Evolutionary conservation across 2,113 vertebrate species (phyloP).

Genomic region (Vidua chalybeata): DNA sequence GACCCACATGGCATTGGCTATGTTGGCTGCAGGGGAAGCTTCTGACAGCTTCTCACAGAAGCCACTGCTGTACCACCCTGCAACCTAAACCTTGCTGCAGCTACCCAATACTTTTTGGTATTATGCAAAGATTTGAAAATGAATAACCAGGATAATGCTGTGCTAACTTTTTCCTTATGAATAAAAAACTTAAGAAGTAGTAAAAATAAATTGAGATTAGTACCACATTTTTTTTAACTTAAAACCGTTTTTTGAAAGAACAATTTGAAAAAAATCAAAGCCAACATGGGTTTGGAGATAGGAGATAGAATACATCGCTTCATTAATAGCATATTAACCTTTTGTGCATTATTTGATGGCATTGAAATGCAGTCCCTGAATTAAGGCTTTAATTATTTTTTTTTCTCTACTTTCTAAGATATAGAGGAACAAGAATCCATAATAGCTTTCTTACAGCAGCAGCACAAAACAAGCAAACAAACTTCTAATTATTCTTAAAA

Average conservation of each 20-base stretch:
- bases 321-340: background rate
- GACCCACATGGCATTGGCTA: background rate
- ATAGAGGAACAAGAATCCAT: background rate
- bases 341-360: background rate
- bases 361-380: background rate
- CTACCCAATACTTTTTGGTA: background rate
- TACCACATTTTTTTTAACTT: background rate
- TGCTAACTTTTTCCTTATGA: background rate
- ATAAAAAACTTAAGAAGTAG: background rate
- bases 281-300: background rate
- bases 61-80: background rate
- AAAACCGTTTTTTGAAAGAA: background rate
- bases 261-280: background rate
- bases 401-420: background rate
- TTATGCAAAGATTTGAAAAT: background rate
- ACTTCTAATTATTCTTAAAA: background rate
- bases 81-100: background rate
- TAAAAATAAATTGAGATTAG: background rate
- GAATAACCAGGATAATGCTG: background rate
- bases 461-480: background rate
- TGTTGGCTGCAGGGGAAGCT: background rate
- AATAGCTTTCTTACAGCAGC: background rate
- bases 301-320: background rate
- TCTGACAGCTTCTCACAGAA: background rate
- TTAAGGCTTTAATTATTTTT: background rate